Conservation (phyloP, 2,888 invertebrate genomes). For the Brachylomia viminalis region DNA sequence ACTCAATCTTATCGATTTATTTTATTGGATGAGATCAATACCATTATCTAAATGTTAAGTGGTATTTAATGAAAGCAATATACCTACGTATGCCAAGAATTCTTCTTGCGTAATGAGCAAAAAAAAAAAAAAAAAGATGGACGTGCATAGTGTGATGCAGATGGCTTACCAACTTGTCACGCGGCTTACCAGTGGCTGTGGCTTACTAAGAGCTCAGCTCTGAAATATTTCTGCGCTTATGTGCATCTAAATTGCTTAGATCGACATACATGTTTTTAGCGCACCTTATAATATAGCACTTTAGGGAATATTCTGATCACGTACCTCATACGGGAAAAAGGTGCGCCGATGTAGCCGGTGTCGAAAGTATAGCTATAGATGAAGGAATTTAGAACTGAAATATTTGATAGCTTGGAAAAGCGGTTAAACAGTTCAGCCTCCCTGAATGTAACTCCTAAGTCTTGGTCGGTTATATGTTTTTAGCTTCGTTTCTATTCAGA, state of each 20-base stretch:
- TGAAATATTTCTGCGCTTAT: background rate
- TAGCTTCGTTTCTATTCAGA: background rate
- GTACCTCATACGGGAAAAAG: slow-evolving; percentile 24
- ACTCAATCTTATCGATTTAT: background rate
- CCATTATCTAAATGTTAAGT: slow-evolving; percentile 13
- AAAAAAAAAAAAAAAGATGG: background rate
- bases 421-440: background rate
- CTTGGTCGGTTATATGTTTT: background rate
- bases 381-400: background rate
- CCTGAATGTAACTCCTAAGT: background rate
- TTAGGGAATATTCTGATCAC: slow-evolving; percentile 15
- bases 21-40: slow-evolving; percentile 4
- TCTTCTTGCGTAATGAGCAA: background rate
- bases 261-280: slow-evolving; percentile 5
- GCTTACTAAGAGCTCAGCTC: background rate
- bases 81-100: background rate
- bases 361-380: slow-evolving; percentile 1
- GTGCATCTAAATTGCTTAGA: slow-evolving; percentile 9
- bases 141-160: background rate
- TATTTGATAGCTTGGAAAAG: slow-evolving; percentile 2
- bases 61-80: background rate
- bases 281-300: slow-evolving; percentile 1
- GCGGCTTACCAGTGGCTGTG: background rate
- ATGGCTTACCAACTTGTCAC: background rate
- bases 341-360: background rate